Conservation (phyloP, 2,888 invertebrate species). For the Caenorhabditis japonica region DNA sequence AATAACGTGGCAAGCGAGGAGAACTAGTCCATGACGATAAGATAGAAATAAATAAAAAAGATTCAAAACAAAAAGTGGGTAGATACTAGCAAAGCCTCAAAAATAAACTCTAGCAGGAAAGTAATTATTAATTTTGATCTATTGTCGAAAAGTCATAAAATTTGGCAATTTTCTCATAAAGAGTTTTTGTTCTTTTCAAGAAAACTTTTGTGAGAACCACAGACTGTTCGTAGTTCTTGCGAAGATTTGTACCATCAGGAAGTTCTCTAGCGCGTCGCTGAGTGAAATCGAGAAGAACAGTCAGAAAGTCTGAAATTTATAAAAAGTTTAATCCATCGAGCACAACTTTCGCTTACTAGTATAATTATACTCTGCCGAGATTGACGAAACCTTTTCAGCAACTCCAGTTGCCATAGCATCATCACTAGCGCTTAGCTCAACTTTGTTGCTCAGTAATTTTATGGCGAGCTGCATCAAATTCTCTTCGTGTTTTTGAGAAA, state of each 20-base stretch:
- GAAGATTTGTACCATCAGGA: background rate
- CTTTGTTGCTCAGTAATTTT: conserved; percentile 6
- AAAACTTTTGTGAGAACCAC: conserved; percentile 15
- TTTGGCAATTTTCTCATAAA: conserved; percentile 1
- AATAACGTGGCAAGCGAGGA: no score
- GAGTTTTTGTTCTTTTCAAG: conserved; percentile 4
- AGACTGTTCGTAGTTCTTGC: conserved; percentile 17
- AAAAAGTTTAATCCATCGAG: no score
- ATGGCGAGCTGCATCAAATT: conserved; percentile 1
- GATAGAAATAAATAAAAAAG: no score
- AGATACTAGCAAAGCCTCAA: no score
- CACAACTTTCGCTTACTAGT: conserved; percentile 9
- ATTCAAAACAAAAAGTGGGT: no score
- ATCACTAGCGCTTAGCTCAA: conserved; percentile 5
- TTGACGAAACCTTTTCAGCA: background rate
- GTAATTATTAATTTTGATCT: no score
- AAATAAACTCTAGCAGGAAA: no score
- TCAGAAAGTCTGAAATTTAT: conserved; percentile 21
- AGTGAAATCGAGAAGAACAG: conserved; percentile 7
- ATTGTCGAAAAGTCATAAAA: conserved; percentile 12
- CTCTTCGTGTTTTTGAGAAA: conserved; percentile 2
- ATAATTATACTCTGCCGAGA: conserved; percentile 7
- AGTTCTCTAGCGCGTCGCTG: background rate
- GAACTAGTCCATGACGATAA: no score
- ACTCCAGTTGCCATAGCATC: background rate